Evolutionary conservation across 1,140 invertebrate species (phyloP).

Genomic region (Drosophila pseudoobscura): DNA sequence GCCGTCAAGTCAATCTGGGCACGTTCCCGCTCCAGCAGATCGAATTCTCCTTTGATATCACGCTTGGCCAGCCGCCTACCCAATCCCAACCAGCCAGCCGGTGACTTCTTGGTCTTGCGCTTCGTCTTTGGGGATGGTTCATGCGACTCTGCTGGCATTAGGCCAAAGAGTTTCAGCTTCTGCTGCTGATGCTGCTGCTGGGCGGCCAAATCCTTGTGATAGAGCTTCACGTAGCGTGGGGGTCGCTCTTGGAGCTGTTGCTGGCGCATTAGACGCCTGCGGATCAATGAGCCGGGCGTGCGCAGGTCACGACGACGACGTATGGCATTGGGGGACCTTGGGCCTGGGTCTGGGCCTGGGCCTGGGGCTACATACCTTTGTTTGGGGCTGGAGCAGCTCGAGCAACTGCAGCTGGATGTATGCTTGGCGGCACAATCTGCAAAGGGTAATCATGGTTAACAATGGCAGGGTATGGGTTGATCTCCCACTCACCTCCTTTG

Average conservation of each 20-base stretch:
- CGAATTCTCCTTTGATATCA: constrained; percentile 78
- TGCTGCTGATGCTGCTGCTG: constrained; percentile 54
- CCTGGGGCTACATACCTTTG: constrained; percentile 69
- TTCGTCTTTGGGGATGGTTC: constrained; percentile 27
- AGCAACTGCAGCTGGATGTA: constrained; percentile 56
- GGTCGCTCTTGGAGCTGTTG: constrained; percentile 69
- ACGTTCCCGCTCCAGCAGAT: constrained; percentile 71
- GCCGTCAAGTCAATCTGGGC: constrained; percentile 65
- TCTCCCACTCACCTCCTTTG: constrained; percentile 57
- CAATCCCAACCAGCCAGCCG: constrained; percentile 29
- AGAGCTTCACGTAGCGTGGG: constrained; percentile 62
- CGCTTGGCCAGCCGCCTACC: constrained; percentile 57
- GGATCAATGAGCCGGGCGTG: constrained; percentile 38
- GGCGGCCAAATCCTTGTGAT: constrained; percentile 65
- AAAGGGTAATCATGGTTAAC: neutral
- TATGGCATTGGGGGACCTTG: constrained; percentile 52
- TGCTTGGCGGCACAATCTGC: constrained; percentile 60
- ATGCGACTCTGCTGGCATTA: constrained; percentile 7
- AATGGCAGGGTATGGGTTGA: no score
- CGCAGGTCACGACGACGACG: constrained; percentile 66
- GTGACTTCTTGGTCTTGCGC: constrained; percentile 64
- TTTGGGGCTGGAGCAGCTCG: constrained; percentile 57
- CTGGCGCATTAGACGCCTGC: constrained; percentile 60
- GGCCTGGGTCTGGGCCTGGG: neutral
- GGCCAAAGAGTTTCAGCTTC: constrained; percentile 35